Evolutionary conservation across 2,888 invertebrate genomes (phyloP).

Genomic region (Deilephila elpenor): DNA sequence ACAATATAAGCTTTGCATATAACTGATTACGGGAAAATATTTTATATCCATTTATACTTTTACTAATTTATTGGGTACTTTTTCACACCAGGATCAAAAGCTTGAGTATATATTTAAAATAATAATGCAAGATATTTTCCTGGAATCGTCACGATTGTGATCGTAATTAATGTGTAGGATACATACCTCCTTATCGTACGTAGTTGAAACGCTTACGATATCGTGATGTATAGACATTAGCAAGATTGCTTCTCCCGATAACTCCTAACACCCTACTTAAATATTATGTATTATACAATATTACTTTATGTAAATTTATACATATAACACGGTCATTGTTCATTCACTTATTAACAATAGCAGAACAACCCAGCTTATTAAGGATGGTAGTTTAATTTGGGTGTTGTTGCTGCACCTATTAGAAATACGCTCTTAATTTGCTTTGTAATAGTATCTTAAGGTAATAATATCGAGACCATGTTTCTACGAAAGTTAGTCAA

Average conservation of each 20-base stretch:
- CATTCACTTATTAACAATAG: constrained; percentile 43
- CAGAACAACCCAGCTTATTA: constrained; percentile 19
- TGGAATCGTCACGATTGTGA: background rate
- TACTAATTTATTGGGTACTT: too few relatives aligned
- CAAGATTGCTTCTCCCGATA: constrained; percentile 33
- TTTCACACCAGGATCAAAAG: too few relatives aligned
- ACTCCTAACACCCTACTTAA: constrained; percentile 29
- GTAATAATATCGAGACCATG: too few relatives aligned
- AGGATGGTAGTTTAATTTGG: constrained; percentile 22
- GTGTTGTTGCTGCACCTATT: background rate
- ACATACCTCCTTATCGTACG: background rate
- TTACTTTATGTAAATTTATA: constrained; percentile 38
- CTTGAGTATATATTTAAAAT: background rate
- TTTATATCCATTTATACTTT: background rate
- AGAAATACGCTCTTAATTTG: too few relatives aligned
- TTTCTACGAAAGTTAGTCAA: too few relatives aligned
- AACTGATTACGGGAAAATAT: constrained; percentile 1
- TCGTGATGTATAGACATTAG: constrained; percentile 14
- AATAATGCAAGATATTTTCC: constrained; percentile 6
- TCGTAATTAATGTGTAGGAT: constrained; percentile 19
- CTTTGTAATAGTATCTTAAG: too few relatives aligned
- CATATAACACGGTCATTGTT: constrained; percentile 49
- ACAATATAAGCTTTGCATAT: constrained; percentile 22
- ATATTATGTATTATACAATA: constrained; percentile 50
- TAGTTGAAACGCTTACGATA: constrained; percentile 17